These are phyloP conservation scores for Drosophila melanogaster DNA, from an alignment of 1,140 invertebrate species.

Conservation along the genomic window DNA sequence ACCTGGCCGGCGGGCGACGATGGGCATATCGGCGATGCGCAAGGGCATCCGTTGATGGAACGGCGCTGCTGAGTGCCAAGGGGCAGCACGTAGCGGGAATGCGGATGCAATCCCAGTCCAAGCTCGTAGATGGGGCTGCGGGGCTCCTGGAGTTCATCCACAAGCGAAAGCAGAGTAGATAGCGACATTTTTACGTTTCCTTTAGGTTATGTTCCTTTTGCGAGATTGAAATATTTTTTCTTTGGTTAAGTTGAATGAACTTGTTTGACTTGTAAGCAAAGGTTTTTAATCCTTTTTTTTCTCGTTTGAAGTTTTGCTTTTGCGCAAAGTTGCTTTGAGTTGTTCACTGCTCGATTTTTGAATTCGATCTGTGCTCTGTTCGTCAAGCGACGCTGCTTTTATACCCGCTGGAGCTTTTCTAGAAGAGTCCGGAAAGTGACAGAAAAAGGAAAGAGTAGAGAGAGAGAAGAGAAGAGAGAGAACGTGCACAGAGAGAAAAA, in stretches of 20 bases:
- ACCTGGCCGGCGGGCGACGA: constrained; percentile 52
- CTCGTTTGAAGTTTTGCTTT: not conserved
- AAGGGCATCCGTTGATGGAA: constrained; percentile 55
- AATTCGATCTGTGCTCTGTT: constrained; percentile 8
- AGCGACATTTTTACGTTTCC: constrained; percentile 57
- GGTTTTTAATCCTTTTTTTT: constrained; percentile 8
- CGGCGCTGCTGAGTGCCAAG: constrained; percentile 6
- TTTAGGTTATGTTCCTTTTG: constrained; percentile 16
- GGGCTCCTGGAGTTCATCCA: constrained; percentile 59
- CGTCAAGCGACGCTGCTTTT: constrained; percentile 17
- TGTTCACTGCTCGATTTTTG: not conserved
- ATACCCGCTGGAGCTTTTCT: constrained; percentile 23
- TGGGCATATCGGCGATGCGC: constrained; percentile 52
- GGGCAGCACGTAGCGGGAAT: constrained; percentile 42
- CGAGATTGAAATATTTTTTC: not conserved
- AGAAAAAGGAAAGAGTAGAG: not conserved
- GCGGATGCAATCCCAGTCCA: constrained; percentile 54
- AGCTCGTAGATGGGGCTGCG: constrained; percentile 60
- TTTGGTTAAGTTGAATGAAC: constrained; percentile 39
- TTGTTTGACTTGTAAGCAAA: constrained; percentile 18
- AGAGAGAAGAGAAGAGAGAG: not conserved
- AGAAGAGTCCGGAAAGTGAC: constrained; percentile 16
- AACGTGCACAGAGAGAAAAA: not conserved
- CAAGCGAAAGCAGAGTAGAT: constrained; percentile 57
- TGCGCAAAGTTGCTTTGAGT: not conserved